phyloP scores from a whole-genome alignment of 2,888 invertebrate genomes.

The Linnaemya vulpina region DNA sequence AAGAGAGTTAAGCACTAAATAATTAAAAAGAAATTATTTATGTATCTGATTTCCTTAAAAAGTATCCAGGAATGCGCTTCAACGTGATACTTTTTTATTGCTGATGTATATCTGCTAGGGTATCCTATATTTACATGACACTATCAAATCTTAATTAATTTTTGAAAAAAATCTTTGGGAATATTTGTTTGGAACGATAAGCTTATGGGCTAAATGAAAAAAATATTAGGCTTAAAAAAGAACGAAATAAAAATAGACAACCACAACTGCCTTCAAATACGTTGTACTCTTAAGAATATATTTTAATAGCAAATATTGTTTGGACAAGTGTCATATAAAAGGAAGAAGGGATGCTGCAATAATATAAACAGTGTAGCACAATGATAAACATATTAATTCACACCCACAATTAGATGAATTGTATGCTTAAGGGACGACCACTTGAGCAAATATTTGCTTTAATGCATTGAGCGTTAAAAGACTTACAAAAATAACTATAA shows the following conservation, averaged over 20 bases:
- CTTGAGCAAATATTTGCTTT: background rate
- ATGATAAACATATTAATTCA: background rate
- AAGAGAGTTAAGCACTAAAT: too few species aligned
- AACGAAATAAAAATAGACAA: background rate
- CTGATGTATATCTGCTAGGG: too few species aligned
- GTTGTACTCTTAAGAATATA: background rate
- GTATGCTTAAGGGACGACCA: background rate
- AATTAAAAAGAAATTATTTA: too few species aligned
- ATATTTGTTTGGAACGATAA: background rate
- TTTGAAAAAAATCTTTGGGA: background rate
- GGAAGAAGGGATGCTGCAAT: background rate
- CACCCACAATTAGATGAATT: conserved; percentile 15
- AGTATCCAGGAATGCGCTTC: too few species aligned
- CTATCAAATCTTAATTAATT: background rate
- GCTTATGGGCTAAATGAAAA: background rate
- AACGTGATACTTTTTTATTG: too few species aligned
- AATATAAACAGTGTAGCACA: background rate
- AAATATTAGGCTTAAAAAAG: background rate
- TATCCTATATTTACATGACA: too few species aligned
- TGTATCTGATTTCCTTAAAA: too few species aligned
- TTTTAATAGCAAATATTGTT: background rate
- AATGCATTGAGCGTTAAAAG: background rate
- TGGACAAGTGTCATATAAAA: background rate
- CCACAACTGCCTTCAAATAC: background rate
- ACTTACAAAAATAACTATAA: background rate